Conservation (phyloP, 2,797 vertebrate genomes). For the Muscicapa comitata region DNA sequence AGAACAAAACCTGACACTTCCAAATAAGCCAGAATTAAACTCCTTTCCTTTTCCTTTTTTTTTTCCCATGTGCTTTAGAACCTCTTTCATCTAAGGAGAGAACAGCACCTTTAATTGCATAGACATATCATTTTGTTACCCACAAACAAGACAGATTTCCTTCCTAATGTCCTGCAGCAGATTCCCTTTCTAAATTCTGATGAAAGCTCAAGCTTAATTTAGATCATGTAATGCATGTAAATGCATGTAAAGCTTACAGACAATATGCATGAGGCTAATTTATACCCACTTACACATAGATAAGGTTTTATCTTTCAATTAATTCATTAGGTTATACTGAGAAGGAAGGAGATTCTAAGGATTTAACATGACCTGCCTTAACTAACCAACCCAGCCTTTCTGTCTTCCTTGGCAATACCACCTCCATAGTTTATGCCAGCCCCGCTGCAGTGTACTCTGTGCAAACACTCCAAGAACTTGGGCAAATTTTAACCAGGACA, state of each 20-base stretch:
- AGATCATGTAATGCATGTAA: not conserved
- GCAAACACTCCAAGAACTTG: not conserved
- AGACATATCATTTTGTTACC: not conserved
- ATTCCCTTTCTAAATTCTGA: not conserved
- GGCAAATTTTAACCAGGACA: not conserved
- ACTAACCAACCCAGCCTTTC: not conserved
- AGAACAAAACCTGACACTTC: slow-evolving; percentile 17
- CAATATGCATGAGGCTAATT: not conserved
- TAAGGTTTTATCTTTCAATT: slow-evolving; percentile 30
- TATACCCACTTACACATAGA: not conserved
- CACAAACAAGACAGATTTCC: not conserved
- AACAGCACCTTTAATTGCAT: not conserved
- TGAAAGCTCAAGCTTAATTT: not conserved
- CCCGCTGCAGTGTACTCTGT: not conserved
- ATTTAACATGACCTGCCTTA: slow-evolving; percentile 9
- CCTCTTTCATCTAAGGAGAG: not conserved
- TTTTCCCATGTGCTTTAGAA: not conserved
- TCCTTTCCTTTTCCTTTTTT: not conserved
- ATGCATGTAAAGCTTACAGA: not conserved
- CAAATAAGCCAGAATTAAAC: not conserved
- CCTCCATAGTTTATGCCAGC: not conserved
- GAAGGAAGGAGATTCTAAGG: not conserved
- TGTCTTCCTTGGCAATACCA: not conserved
- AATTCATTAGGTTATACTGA: slow-evolving; percentile 25
- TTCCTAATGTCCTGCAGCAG: not conserved